Percentiles rank a stretch among this genome's conserved stretches.
These are phyloP conservation scores for Athalia rosae DNA, from an alignment of 2,888 invertebrate genomes.

Conservation along the genomic window DNA sequence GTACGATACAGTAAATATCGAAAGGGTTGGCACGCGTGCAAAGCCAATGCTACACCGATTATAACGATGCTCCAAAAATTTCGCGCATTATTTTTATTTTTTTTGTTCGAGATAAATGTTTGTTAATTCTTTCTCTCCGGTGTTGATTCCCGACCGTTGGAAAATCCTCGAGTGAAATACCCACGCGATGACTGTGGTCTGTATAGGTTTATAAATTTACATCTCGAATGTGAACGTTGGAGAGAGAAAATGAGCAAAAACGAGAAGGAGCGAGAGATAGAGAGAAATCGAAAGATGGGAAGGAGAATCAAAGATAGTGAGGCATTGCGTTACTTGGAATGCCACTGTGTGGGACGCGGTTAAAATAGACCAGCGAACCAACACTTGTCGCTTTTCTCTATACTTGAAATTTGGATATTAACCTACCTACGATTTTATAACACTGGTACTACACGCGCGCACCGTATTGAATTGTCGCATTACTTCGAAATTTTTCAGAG, in stretches of 20 bases:
- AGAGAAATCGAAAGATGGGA: neutral
- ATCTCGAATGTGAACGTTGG: neutral
- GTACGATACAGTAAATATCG: neutral
- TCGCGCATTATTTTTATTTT: neutral
- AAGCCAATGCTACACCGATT: neutral
- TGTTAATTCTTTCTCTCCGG: neutral
- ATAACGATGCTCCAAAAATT: neutral
- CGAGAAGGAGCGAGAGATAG: neutral
- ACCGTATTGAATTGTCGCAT: too few relatives aligned
- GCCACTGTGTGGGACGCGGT: conserved; percentile 35
- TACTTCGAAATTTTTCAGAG: too few relatives aligned
- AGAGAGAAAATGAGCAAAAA: neutral
- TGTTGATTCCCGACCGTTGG: conserved; percentile 6
- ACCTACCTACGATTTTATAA: neutral
- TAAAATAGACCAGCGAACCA: conserved; percentile 21
- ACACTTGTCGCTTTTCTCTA: neutral
- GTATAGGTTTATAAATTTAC: neutral
- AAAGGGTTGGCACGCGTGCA: conserved; percentile 3
- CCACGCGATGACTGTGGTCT: conserved; percentile 22
- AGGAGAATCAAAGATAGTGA: conserved; percentile 31
- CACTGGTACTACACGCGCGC: too few relatives aligned
- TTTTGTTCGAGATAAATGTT: too few relatives aligned
- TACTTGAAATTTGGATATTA: neutral
- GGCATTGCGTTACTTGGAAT: conserved; percentile 29
- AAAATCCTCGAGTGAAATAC: conserved; percentile 33